Evolutionary conservation across 2,113 vertebrate genomes (phyloP).

Genomic region (Nothobranchius furzeri): DNA sequence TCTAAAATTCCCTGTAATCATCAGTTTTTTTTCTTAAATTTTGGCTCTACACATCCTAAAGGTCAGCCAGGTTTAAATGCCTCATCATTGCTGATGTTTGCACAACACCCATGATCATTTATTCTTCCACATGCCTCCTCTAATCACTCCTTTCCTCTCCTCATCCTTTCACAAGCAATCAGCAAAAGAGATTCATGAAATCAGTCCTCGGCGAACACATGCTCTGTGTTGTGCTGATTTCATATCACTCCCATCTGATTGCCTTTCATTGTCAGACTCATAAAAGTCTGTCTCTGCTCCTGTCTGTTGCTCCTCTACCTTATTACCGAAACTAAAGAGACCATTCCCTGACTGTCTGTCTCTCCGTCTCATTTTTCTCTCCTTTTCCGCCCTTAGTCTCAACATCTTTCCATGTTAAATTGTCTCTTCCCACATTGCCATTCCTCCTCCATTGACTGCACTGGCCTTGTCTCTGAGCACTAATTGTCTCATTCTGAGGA

Average conservation of each 20-base stretch:
- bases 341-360: constrained; percentile 54
- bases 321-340: constrained; percentile 47
- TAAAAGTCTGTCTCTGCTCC: constrained; percentile 50
- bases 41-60: not conserved
- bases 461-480: constrained; percentile 67
- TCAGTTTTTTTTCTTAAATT: not conserved
- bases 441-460: constrained; percentile 63
- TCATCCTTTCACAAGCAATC: constrained; percentile 38
- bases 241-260: constrained; percentile 58
- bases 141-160: constrained; percentile 21
- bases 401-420: constrained; percentile 53
- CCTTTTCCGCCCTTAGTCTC: constrained; percentile 38
- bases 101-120: constrained; percentile 10
- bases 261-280: constrained; percentile 57
- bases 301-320: constrained; percentile 38
- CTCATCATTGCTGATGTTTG: constrained; percentile 22
- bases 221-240: constrained; percentile 47
- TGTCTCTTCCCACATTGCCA: constrained; percentile 45
- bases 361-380: constrained; percentile 41
- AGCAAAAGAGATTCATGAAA: constrained; percentile 58
- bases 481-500: constrained; percentile 74
- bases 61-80: constrained; percentile 12
- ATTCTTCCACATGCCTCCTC: constrained; percentile 1
- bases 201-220: constrained; percentile 55
- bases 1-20: not conserved